Evolutionary conservation across 2,797 vertebrate genomes (phyloP), one percentile per base, ranked within the genome.

Genomic region (Eupleurogrammus muticus): DNA sequence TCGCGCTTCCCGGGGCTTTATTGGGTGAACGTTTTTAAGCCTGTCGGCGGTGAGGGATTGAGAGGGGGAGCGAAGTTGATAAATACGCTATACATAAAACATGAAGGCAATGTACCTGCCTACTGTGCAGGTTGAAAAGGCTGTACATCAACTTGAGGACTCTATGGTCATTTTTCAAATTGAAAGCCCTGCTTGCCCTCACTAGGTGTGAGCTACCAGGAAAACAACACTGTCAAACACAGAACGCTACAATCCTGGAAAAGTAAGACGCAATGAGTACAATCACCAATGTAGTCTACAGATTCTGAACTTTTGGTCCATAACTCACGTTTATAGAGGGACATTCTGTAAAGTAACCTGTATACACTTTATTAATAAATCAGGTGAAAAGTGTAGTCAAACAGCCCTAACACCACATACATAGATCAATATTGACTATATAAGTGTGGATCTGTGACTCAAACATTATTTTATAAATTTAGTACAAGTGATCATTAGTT

Each of bases 31-130:
- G 67, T 83, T 79, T 75, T 69, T 52, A 60, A 68, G 36, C 53
- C 14, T 72, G 78, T 79, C 74, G 70, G 74, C 80, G 55, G 69
- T 65, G 48, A 81, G 35, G 75, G 64, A 81, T 48, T 70, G 67
- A 74, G 69, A 51, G 36, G 19, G 49, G 12, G 51, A 48, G 16
- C 10, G 35, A 3, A 72, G 64, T 56, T 88, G 73, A 81, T 85
- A 83, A 85, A 92, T 84, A 86, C 17, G 11, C 48, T 52, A 87
- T 90, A 70, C 74, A 89, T 90, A 87, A 90, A 87, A 89, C 84
- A 91, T 89, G 81, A 88, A 77, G 68, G 72, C 56, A 63, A 71
- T 72, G 77, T 62, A 80, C 65, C 65, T 80, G 70, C 81, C 65
- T 74, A 36, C 74, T 78, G 83, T 72, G 75, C 75, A 69, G 62